Base-by-base conservation (phyloP, 2,888 invertebrate genomes). In the Stramonita haemastoma region DNA sequence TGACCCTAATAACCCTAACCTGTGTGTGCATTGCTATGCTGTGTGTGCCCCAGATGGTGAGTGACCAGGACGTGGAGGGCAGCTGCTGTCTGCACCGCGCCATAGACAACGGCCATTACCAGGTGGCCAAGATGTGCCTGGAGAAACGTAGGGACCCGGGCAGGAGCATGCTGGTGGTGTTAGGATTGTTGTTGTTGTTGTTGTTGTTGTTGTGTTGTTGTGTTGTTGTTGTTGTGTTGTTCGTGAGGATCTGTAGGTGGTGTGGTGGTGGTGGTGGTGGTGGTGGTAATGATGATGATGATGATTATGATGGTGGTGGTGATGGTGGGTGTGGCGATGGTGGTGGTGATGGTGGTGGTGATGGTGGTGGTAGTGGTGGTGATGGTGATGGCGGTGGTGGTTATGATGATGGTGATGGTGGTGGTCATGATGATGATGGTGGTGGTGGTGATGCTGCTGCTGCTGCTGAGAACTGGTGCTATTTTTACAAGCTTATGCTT, bases 61-160 rank as follows among this genome's bases (percentile, higher is more conserved):
- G 98, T 90, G 97, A 97, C 90, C 97, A 97, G 93, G 98, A 98
- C 36, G 98, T 98, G 0, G 98, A 98, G 93, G 97, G 97, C 93
- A 97, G 97, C 88, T 98, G 98, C 0, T 98, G 98, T 1, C 96
- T 99, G 56, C 98, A 98, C 96, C 96, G 98, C 93, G 98, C 98
- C 11, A 98, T 98, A 0, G 98, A 98, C 94, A 98, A 98, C 93
- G 98, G 98, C 11, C 98, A 98, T 94, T 97, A 97, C 0, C 97
- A 98, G 92, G 98, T 98, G 92, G 97, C 97, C 57, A 94, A 94
- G 90, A 90, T 95, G 19, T 94, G 95, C 90, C 90, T 95, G 32
- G 94, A 95, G 87, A 95, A 95, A 91, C 92, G 95, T 95, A 91
- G 91, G 93, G 86, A 4, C n/a, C n/a, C n/a, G n/a, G n/a, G n/a